Evolutionary conservation across 2,113 vertebrate species (phyloP).

Genomic region (Gobiocypris rarus): DNA sequence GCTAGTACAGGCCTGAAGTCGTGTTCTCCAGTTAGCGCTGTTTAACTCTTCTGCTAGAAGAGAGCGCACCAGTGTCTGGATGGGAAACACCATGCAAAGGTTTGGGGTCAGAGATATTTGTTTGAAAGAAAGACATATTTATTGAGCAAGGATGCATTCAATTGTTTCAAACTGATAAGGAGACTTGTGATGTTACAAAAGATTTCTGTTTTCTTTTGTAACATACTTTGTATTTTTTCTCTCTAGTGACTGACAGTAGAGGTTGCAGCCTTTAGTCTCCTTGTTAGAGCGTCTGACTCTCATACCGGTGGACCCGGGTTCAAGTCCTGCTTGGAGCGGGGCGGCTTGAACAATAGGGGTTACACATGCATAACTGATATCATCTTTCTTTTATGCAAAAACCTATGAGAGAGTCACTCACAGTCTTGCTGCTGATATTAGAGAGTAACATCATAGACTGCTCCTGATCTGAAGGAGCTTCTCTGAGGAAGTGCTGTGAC

Average conservation of each 20-base stretch:
- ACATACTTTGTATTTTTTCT: not conserved
- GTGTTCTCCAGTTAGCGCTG: constrained; percentile 70
- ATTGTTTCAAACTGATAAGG: not conserved
- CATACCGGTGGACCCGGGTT: too few species aligned
- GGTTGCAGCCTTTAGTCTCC: too few species aligned
- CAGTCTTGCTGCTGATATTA: constrained; percentile 72
- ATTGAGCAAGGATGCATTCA: not conserved
- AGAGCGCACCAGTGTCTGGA: constrained; percentile 74
- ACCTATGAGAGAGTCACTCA: constrained; percentile 56
- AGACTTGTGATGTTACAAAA: not conserved
- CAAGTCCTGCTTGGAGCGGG: too few species aligned
- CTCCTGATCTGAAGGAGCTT: constrained; percentile 60
- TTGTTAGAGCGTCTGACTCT: too few species aligned
- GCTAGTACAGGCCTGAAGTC: constrained; percentile 69
- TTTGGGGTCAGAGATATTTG: not conserved
- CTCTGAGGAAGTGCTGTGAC: constrained; percentile 70
- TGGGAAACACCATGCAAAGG: constrained; percentile 8
- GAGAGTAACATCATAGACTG: constrained; percentile 69
- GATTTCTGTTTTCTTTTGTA: not conserved
- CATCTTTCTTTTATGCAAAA: not conserved
- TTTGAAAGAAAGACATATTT: not conserved
- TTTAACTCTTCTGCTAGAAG: constrained; percentile 77
- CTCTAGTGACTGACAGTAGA: too few species aligned
- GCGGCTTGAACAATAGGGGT: too few species aligned
- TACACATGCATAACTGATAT: not conserved